phyloP scores from a whole-genome alignment of 2,888 invertebrate genomes.

The Drosophila niveifrons region DNA sequence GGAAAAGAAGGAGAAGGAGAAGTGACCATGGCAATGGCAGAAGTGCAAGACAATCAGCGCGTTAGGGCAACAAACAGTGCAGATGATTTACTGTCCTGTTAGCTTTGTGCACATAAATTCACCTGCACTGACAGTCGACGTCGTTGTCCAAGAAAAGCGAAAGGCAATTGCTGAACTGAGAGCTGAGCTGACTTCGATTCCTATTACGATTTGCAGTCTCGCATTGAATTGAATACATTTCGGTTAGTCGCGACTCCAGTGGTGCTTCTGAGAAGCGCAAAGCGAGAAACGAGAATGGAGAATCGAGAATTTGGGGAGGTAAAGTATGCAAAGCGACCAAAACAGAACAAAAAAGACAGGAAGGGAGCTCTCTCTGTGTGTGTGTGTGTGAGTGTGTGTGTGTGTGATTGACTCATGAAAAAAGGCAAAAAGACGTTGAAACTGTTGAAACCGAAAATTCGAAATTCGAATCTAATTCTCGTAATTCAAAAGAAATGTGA shows the following conservation, averaged over 20 bases:
- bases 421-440: constrained; percentile 3
- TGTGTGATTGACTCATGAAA: constrained; percentile 76
- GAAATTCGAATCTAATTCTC: constrained; percentile 68
- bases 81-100: constrained; percentile 84
- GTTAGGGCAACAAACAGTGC: constrained; percentile 41
- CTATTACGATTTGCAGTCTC: constrained; percentile 16
- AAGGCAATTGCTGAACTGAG: constrained; percentile 59
- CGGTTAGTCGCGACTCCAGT: constrained; percentile 27
- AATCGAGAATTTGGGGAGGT: constrained; percentile 5
- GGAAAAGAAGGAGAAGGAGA: not conserved
- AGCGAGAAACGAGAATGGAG: constrained; percentile 1
- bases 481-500: constrained; percentile 77
- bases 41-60: constrained; percentile 61
- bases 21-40: constrained; percentile 33
- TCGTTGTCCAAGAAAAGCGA: constrained; percentile 58
- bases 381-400: not conserved
- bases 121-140: constrained; percentile 82
- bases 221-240: constrained; percentile 33
- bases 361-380: no score
- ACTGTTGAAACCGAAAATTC: constrained; percentile 49
- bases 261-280: constrained; percentile 57
- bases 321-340: constrained; percentile 14
- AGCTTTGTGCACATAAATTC: constrained; percentile 83
- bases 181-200: constrained; percentile 16
- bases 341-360: not conserved